These are phyloP conservation scores for Lathamus discolor DNA, from an alignment of 2,113 vertebrate genomes.

Conservation along the genomic window DNA sequence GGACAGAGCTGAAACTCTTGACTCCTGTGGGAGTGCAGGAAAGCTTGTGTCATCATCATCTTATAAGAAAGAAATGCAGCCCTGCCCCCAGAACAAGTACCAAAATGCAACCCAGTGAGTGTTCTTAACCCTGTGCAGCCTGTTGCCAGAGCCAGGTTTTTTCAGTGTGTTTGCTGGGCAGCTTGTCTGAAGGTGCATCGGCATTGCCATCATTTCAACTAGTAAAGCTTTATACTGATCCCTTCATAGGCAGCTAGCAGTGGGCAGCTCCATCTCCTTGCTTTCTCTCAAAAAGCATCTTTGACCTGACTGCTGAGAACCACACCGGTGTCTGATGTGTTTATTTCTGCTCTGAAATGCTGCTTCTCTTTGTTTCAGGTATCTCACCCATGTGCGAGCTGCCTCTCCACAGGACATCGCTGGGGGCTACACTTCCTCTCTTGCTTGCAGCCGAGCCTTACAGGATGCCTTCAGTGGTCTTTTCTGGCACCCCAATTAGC, in stretches of 20 bases:
- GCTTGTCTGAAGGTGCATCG: neutral
- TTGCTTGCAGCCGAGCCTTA: slow-evolving; percentile 92
- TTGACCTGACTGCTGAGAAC: fast-evolving
- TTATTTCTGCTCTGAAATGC: neutral
- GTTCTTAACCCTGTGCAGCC: neutral
- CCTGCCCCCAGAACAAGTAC: fast-evolving
- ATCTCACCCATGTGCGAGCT: slow-evolving; percentile 91
- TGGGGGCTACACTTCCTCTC: slow-evolving; percentile 90
- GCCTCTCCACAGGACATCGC: slow-evolving; percentile 90
- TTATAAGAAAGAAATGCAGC: neutral
- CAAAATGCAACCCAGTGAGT: neutral
- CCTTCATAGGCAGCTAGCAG: fast-evolving
- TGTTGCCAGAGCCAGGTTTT: neutral
- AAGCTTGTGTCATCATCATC: neutral
- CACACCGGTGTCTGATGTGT: fast-evolving
- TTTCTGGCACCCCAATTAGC: slow-evolving; percentile 81
- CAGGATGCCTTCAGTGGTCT: slow-evolving; percentile 97
- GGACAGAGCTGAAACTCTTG: neutral
- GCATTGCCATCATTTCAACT: fast-evolving
- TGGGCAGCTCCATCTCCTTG: neutral
- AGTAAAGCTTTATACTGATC: fast-evolving
- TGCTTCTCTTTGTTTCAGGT: slow-evolving; percentile 75
- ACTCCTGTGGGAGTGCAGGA: neutral
- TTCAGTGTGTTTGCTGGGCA: fast-evolving
- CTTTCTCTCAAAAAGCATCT: neutral